Evolutionary conservation across 2,888 invertebrate genomes (phyloP), one percentile per base, ranked within the genome.

Genomic region (Chrysodeixis includens): DNA sequence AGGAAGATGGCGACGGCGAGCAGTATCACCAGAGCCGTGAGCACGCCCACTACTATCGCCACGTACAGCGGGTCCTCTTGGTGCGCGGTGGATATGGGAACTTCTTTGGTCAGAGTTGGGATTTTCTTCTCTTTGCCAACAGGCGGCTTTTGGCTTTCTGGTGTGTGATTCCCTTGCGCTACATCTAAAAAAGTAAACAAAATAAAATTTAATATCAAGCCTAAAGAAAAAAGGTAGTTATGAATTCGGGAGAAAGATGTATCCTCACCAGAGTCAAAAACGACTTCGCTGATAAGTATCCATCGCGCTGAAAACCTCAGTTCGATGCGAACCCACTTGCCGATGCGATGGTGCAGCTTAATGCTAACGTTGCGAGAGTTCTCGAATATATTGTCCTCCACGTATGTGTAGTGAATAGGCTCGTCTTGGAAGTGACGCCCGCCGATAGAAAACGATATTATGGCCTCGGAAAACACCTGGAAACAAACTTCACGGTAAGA

Each of bases 251-350:
- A 16, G 2, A 54, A 7, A 2, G 1, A 10, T 18, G 20, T 54
- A 16, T 44, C 92, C 95, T 94, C 73, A 97, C 97, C 97, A 26
- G 98, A 98, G 82, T 97, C 97, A 90, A 99, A 99, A 64, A 97
- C 96, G 73, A 99, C 96, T 93, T 99, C 99, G 91, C 98, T 98
- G 85, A 99, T 96, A 93, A 99, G 97, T 80, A 99, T 97, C 98
- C 99, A 99, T 62, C 97, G 95, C 16, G 97, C 96, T 3, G 98
- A 97, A 89, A 98, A 98, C 78, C 96, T 96, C 59, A 98, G 95
- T 82, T 97, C 96, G 78, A 97, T 93, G 86, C 97, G 97, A 68
- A 98, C 97, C 95, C 97, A 98, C 84, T 96, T 96, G 30, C 98
- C 99, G 58, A 98, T 96, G 56, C 97, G 96, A 85, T 98, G 97